Conservation (phyloP, 1,140 invertebrate genomes). For the Drusus annulatus region DNA sequence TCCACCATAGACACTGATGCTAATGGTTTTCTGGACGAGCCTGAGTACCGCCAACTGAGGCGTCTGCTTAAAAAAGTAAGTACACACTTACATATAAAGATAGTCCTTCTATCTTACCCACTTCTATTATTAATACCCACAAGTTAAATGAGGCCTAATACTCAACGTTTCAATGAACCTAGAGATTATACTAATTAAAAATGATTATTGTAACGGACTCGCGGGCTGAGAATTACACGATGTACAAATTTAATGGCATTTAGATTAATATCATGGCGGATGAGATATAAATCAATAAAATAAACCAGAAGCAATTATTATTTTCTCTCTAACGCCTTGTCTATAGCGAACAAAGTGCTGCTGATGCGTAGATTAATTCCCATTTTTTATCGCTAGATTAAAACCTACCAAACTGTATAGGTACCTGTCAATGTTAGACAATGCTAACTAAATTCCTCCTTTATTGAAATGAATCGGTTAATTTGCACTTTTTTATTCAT, state of each 20-base stretch:
- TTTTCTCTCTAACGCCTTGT: no score
- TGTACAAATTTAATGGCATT: neutral
- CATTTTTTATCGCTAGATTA: no score
- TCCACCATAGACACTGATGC: conserved; percentile 82
- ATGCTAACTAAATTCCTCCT: no score
- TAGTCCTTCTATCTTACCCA: no score
- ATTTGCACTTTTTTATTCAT: no score
- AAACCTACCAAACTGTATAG: no score
- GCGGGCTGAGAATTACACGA: neutral
- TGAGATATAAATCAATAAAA: neutral
- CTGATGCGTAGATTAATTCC: no score
- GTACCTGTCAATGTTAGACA: no score
- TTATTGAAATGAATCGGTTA: no score
- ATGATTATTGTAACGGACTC: neutral
- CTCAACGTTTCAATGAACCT: no score
- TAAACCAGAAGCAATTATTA: neutral
- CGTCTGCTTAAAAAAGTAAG: conserved; percentile 83
- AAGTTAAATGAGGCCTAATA: no score
- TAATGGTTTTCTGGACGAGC: conserved; percentile 81
- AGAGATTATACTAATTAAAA: neutral
- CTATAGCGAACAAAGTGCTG: no score
- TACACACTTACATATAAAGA: conserved; percentile 11
- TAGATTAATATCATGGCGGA: neutral
- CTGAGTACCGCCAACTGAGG: conserved; percentile 86
- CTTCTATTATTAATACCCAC: neutral